Evolutionary conservation across 1,140 invertebrate species (phyloP), one percentile per base, ranked within the genome.

Genomic region (Sycobia sp.): DNA sequence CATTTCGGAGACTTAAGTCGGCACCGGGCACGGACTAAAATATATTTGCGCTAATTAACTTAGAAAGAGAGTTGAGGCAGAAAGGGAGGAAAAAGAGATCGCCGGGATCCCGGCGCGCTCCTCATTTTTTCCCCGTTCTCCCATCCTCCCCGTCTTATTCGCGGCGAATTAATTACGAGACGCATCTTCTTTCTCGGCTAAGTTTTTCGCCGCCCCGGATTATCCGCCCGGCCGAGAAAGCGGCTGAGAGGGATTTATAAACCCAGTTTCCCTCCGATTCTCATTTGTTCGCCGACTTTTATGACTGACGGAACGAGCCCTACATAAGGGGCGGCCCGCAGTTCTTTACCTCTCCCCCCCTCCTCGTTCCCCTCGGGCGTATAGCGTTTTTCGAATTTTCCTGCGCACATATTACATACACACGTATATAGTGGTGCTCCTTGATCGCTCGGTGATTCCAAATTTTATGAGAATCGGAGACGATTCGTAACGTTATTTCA

Each of bases 181-280:
- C 16, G 16, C 27, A 10, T 43, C 53, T 32, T 29, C 39, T 3
- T 27, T 3, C 36, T 8, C 51, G n/a, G n/a, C 16, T 16, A 46
- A 61, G 58, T 61, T 61, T 61, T 61, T 53, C 38, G 27, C 47
- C 13, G 32, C n/a, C n/a, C n/a, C n/a, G n/a, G 18, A 47, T 47
- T 47, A 47, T 29, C 29, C 18, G 22, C 7, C 36, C 1, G 36
- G n/a, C n/a, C n/a, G n/a, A n/a, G n/a, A n/a, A n/a, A n/a, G n/a
- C n/a, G n/a, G n/a, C n/a, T n/a, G n/a, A n/a, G n/a, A n/a, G 9
- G 14, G 39, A 59, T 59, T 59, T 59, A 51, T 50, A 59, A 59
- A 59, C n/a, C 34, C 46, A 50, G 50, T 59, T 59, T 58, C 18
- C 32, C 18, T 16, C 20, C 36, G 22, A 50, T 50, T 39, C 36